phyloP scores from a whole-genome alignment of 2,113 vertebrate species.

The Phyllostomus discolor region DNA sequence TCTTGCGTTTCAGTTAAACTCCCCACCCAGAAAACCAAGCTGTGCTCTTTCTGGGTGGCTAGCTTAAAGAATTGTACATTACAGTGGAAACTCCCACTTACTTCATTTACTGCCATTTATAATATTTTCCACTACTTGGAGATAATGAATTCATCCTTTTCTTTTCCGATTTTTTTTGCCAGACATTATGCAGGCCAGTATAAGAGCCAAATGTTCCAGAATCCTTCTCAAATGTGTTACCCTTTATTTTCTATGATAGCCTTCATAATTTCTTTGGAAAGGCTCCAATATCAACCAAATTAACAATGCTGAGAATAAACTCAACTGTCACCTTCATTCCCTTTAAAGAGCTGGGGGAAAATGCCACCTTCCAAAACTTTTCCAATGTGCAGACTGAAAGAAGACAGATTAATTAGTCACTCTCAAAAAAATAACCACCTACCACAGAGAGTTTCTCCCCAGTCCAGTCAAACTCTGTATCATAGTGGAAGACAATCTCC shows the following conservation, averaged over 20 bases:
- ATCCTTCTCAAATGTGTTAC: slow-evolving; percentile 79
- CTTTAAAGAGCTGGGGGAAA: slow-evolving; percentile 57
- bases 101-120: slow-evolving; percentile 86
- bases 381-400: slow-evolving; percentile 49
- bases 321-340: slow-evolving; percentile 73
- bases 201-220: slow-evolving; percentile 80
- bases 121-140: slow-evolving; percentile 88
- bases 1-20: slow-evolving; percentile 76
- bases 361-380: slow-evolving; percentile 59
- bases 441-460: slow-evolving; percentile 51
- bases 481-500: slow-evolving; percentile 50
- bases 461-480: slow-evolving; percentile 11
- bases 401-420: slow-evolving; percentile 71
- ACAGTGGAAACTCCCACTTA: slow-evolving; percentile 85
- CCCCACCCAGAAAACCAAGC: slow-evolving; percentile 79
- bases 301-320: slow-evolving; percentile 82
- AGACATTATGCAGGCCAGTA: slow-evolving; percentile 81
- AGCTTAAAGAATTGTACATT: slow-evolving; percentile 81
- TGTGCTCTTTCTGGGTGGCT: slow-evolving; percentile 85
- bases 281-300: slow-evolving; percentile 76
- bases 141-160: slow-evolving; percentile 84
- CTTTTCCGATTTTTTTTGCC: slow-evolving; percentile 47
- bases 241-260: slow-evolving; percentile 81
- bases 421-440: slow-evolving; percentile 66
- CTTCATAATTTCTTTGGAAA: slow-evolving; percentile 79